A percentile compares a stretch with the other conserved stretches of the same genome.
Evolutionary conservation across 2,113 vertebrate species (phyloP).

Genomic region (Dicerorhinus sumatrensis): DNA sequence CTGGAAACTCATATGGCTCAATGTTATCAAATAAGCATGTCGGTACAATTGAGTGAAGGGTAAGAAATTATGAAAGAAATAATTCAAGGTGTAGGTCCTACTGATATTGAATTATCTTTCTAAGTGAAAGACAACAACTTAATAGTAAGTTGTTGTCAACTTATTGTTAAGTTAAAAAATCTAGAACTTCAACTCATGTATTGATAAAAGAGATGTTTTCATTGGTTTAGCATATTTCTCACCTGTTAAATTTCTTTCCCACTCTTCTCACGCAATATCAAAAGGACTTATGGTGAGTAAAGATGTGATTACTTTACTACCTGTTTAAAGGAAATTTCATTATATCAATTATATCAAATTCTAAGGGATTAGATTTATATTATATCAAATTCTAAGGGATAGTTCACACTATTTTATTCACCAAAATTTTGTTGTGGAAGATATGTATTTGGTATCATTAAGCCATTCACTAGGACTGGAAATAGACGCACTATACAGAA

Average conservation of each 20-base stretch:
- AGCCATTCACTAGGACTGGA: neutral
- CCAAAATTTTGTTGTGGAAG: neutral
- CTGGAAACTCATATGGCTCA: neutral
- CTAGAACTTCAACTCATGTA: neutral
- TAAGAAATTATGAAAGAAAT: neutral
- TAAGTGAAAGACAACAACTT: neutral
- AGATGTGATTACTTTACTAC: neutral
- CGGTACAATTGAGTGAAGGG: neutral
- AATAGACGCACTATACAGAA: neutral
- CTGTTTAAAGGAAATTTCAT: neutral
- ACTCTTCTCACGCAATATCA: neutral
- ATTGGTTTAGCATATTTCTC: neutral
- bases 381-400: neutral
- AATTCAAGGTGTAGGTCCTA: neutral
- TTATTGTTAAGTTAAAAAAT: neutral
- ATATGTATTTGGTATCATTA: neutral
- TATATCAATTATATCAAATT: neutral
- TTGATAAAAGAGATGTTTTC: neutral
- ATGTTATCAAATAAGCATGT: neutral
- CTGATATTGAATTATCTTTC: neutral
- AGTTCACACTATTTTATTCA: neutral
- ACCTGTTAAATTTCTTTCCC: neutral
- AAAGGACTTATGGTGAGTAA: neutral
- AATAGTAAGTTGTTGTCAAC: too few species aligned
- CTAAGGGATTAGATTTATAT: neutral